Evolutionary conservation across 2,113 vertebrate genomes (phyloP), one percentile per base, ranked within the genome.

Genomic region (Etheostoma spectabile): DNA sequence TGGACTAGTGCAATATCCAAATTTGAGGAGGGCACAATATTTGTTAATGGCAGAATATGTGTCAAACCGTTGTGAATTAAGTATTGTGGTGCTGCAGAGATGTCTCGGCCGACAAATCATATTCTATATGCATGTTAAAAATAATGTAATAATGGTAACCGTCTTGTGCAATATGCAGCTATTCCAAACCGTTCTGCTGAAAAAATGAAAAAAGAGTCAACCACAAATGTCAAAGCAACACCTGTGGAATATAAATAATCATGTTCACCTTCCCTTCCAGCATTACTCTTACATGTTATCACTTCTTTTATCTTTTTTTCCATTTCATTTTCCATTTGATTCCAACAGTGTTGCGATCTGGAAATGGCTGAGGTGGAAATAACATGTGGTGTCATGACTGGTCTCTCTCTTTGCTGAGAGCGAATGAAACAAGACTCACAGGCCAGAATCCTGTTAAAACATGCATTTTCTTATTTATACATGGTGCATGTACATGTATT

Each of bases 331-430:
- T 76, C 42, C 68, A 80, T 79, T 72, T 65, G 45, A 67, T 77
- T 79, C 46, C 74, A 86, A 35, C 60, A 15, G 35, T 76, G 38
- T 80, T 72, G 11, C 8, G 18, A 83, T 70, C 35, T 59, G 66
- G 59, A 60, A 77, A 70, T 18, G 14, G 38, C 53, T 59, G 76
- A 74, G 30, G 74, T 88, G 82, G 68, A 88, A 91, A 86, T 60
- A 86, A 88, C 85, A 57, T 88, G 88, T 89, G 65, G 57, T 83
- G 80, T 91, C 89, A 90, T 81, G 90, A 90, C 89, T 75, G 51
- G 22, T 64, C 30, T 10, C 16, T 8, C 6, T 2, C 0, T 24
- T 70, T 61, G 59, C 45, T 24, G 51, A 27, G 63, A 53, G 7
- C 21, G 10, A 53, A 49, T 68, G 22, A 79, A 55, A 52, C 35